Conservation (phyloP, 1,140 invertebrate species). For the Eriosoma lanigerum region DNA sequence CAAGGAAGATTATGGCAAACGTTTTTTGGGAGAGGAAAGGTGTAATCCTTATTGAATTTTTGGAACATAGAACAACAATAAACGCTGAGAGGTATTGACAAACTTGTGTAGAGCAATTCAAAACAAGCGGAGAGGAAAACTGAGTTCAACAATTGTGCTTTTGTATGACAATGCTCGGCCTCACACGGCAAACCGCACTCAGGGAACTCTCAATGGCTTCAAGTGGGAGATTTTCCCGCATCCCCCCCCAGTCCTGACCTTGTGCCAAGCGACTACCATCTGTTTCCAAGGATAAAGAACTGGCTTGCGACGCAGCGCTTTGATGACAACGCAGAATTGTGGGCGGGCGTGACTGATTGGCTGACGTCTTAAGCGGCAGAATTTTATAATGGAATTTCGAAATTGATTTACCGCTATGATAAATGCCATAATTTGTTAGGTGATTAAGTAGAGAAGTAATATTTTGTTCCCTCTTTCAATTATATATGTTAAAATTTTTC, state of each 20-base stretch:
- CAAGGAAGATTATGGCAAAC: not conserved
- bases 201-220: conserved; percentile 44
- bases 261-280: conserved; percentile 57
- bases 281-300: conserved; percentile 54
- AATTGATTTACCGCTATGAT: too few relatives aligned
- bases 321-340: conserved; percentile 39
- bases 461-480: too few relatives aligned
- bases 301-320: conserved; percentile 52
- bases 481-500: too few relatives aligned
- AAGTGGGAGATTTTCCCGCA: conserved; percentile 57
- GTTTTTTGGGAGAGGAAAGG: conserved; percentile 54
- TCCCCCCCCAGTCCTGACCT: conserved; percentile 57
- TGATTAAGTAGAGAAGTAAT: too few relatives aligned
- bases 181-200: conserved; percentile 54
- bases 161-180: conserved; percentile 55
- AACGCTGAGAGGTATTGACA: conserved; percentile 31
- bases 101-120: not conserved
- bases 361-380: too few relatives aligned
- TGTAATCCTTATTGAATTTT: conserved; percentile 55
- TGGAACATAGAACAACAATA: conserved; percentile 15
- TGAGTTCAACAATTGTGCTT: not conserved
- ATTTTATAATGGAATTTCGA: too few relatives aligned
- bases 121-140: not conserved
- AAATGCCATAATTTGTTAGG: too few relatives aligned
- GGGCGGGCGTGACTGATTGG: conserved; percentile 10